These are phyloP conservation scores for Botia kubotai DNA, from an alignment of 2,797 vertebrate genomes.

Conservation along the genomic window DNA sequence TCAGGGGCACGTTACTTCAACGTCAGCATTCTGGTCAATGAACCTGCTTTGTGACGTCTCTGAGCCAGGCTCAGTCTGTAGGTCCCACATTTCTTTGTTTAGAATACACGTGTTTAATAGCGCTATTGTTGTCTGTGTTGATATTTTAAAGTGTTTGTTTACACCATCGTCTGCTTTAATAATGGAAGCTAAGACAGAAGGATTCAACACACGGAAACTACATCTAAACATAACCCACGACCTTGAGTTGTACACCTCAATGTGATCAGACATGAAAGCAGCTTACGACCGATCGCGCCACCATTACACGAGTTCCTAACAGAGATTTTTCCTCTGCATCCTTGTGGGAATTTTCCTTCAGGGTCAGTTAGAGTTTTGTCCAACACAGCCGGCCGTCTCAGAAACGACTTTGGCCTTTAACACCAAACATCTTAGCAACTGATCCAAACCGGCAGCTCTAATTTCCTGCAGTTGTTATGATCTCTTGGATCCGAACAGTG, in stretches of 20 bases:
- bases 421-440: constrained; percentile 51
- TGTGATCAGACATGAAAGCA: constrained; percentile 48
- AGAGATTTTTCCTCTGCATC: constrained; percentile 29
- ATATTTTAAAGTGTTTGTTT: constrained; percentile 70
- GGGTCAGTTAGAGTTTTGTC: constrained; percentile 63
- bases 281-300: neutral
- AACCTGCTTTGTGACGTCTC: constrained; percentile 69
- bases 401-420: constrained; percentile 59
- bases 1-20: constrained; percentile 56
- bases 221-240: constrained; percentile 64
- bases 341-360: constrained; percentile 56
- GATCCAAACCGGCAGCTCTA: constrained; percentile 65
- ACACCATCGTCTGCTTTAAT: too few species aligned
- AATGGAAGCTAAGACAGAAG: constrained; percentile 63
- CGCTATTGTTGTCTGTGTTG: constrained; percentile 73
- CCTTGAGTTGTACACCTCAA: constrained; percentile 63
- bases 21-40: constrained; percentile 62
- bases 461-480: constrained; percentile 74
- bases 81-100: constrained; percentile 73
- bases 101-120: constrained; percentile 64
- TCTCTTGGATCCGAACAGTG: constrained; percentile 65
- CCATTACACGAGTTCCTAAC: constrained; percentile 20
- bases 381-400: constrained; percentile 55
- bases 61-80: constrained; percentile 62
- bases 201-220: constrained; percentile 72